These are phyloP conservation scores for Diarsia dahlii DNA, from an alignment of 2,888 invertebrate species.

Conservation along the genomic window DNA sequence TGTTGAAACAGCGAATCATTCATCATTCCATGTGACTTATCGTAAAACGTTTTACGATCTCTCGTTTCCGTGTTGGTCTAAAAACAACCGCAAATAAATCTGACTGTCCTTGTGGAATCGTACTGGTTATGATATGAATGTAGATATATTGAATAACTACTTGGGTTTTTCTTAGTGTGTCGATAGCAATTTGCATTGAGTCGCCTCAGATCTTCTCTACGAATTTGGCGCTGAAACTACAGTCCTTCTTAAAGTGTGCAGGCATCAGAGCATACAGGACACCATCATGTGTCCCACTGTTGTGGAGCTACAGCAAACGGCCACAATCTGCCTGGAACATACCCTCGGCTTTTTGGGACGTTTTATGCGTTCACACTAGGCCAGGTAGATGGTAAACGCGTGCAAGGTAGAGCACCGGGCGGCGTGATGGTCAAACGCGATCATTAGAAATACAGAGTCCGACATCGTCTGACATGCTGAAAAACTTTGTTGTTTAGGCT, in stretches of 20 bases:
- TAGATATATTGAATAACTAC: conserved; percentile 10
- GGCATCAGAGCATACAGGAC: not conserved
- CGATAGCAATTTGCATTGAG: not conserved
- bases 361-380: too few species aligned
- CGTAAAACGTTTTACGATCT: conserved; percentile 50
- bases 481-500: not conserved
- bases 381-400: too few species aligned
- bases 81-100: conserved; percentile 19
- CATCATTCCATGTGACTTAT: conserved; percentile 41
- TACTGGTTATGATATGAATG: conserved; percentile 6
- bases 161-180: not conserved
- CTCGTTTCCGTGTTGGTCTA: conserved; percentile 44
- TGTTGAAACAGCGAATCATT: conserved; percentile 33
- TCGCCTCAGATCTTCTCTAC: not conserved
- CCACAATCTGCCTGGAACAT: too few species aligned
- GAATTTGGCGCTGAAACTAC: not conserved
- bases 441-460: not conserved
- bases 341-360: too few species aligned
- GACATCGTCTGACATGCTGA: not conserved
- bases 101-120: conserved; percentile 9
- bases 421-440: too few species aligned
- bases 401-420: too few species aligned
- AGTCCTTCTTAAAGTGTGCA: not conserved
- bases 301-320: not conserved
- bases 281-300: not conserved